Conservation (phyloP, 2,888 invertebrate species). For the Sarcophaga subvicina region DNA sequence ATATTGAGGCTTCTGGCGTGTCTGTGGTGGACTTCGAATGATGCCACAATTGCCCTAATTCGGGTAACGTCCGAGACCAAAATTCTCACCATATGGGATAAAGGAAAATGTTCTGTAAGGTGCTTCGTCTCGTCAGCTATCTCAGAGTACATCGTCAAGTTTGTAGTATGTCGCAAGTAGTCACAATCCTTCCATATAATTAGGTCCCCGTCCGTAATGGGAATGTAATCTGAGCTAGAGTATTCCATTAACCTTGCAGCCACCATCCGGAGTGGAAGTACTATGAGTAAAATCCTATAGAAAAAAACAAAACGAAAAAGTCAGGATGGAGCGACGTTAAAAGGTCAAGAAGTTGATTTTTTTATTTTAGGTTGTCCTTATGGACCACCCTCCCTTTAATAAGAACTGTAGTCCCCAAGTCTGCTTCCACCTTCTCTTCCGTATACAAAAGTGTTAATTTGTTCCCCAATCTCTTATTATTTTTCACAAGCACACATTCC, state of each 20-base stretch:
- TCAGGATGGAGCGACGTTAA: neutral
- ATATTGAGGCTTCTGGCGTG: constrained; percentile 35
- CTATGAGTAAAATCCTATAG: neutral
- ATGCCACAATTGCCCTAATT: neutral
- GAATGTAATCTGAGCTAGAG: constrained; percentile 21
- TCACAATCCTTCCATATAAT: constrained; percentile 16
- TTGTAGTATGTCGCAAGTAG: constrained; percentile 3
- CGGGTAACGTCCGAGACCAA: constrained; percentile 18
- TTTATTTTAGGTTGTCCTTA: neutral
- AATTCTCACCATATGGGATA: constrained; percentile 32
- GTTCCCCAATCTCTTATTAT: constrained; percentile 40
- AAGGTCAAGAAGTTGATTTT: no score
- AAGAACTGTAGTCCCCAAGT: constrained; percentile 19
- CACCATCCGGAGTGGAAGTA: neutral
- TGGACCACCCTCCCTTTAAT: neutral
- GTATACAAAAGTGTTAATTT: constrained; percentile 31
- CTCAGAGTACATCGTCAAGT: neutral
- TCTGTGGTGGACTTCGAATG: constrained; percentile 31
- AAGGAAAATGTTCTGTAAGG: constrained; percentile 14
- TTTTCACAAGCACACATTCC: neutral
- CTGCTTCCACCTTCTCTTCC: constrained; percentile 19
- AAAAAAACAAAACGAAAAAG: neutral
- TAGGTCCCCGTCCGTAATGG: constrained; percentile 3
- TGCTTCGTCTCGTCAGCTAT: neutral
- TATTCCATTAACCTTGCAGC: constrained; percentile 2